Percentiles rank a stretch among this genome's conserved stretches.
These are phyloP conservation scores for Vimba vimba DNA, from an alignment of 2,113 vertebrate genomes.

Conservation along the genomic window DNA sequence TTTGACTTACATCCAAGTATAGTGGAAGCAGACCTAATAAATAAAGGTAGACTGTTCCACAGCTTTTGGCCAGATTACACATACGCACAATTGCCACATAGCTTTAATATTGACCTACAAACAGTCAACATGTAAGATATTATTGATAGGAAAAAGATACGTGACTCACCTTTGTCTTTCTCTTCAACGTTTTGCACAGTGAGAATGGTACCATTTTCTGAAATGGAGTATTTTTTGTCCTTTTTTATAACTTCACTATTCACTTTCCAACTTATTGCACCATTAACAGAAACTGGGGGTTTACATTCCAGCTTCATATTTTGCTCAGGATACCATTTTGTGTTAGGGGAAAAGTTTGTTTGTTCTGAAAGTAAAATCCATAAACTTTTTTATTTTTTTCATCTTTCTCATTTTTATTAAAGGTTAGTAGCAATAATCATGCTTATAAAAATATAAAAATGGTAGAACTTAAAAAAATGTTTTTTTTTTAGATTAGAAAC, in stretches of 20 bases:
- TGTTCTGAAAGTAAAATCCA: constrained; percentile 15
- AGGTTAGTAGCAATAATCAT: background rate
- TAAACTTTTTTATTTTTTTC: background rate
- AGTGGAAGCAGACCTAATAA: background rate
- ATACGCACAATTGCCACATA: background rate
- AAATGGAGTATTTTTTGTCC: background rate
- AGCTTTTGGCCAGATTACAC: background rate
- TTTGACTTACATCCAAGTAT: background rate
- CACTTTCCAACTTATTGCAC: constrained; percentile 54
- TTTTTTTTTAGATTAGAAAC: background rate
- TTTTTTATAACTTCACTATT: background rate
- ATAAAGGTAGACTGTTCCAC: background rate
- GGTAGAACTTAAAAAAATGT: background rate
- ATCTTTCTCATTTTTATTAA: background rate
- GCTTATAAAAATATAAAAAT: background rate
- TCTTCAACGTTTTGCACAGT: constrained; percentile 21
- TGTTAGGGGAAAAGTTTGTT: rapidly evolving
- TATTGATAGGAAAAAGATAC: background rate
- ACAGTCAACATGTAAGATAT: background rate
- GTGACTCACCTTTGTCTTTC: constrained; percentile 63
- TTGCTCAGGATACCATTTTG: constrained; percentile 29
- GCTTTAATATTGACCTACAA: background rate
- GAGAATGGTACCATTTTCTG: background rate
- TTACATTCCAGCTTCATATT: constrained; percentile 9
- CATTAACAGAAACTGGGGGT: background rate